Evolutionary conservation across 1,140 invertebrate genomes (phyloP).

Genomic region (Bombus picipes): DNA sequence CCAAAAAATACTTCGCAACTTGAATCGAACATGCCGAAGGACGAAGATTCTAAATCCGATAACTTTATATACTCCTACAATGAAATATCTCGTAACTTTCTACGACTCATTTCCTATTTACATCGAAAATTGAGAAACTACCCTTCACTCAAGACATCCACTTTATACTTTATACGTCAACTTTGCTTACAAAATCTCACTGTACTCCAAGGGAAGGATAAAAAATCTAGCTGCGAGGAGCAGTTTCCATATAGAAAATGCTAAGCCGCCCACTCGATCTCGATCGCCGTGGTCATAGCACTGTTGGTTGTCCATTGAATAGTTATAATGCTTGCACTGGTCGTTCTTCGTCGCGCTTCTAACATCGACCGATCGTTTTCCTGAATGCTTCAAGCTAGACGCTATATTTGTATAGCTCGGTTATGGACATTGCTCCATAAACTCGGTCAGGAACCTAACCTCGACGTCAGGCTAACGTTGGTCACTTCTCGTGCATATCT

Average conservation of each 20-base stretch:
- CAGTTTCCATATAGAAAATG: not conserved
- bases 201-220: too few relatives aligned
- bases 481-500: conserved; percentile 37
- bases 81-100: not conserved
- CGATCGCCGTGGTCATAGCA: not conserved
- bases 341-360: conserved; percentile 36
- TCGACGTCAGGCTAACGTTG: conserved; percentile 32
- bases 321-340: conserved; percentile 35
- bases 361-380: conserved; percentile 33
- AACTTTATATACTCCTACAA: not conserved
- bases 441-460: conserved; percentile 57
- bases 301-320: conserved; percentile 30
- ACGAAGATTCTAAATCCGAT: not conserved
- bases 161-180: not conserved
- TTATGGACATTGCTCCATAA: conserved; percentile 41
- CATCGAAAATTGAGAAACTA: not conserved
- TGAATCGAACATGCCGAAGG: too few relatives aligned
- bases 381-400: conserved; percentile 39
- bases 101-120: not conserved
- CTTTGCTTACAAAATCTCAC: not conserved
- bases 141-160: not conserved
- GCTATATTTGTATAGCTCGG: conserved; percentile 55
- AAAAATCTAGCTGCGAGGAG: not conserved
- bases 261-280: conserved; percentile 3
- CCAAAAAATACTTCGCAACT: too few relatives aligned